A percentile compares a stretch with the other conserved stretches of the same genome.
Conservation (phyloP, 2,888 invertebrate species). For the Xiphydria camelus region DNA sequence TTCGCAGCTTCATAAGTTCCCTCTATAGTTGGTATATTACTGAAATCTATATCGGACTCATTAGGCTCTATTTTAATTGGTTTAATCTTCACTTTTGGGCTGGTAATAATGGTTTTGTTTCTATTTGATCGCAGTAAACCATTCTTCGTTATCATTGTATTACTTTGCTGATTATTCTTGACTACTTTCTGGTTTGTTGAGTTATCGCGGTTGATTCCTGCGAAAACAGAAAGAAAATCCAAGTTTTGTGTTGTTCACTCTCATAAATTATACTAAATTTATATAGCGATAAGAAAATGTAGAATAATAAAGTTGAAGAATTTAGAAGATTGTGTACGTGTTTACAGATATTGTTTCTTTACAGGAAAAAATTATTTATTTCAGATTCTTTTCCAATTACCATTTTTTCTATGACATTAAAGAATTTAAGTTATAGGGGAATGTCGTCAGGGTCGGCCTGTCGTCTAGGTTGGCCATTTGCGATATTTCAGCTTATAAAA, state of each 20-base stretch:
- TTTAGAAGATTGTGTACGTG: too few species aligned
- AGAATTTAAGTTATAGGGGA: too few species aligned
- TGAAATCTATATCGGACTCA: slow-evolving; percentile 50
- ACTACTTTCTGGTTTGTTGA: slow-evolving; percentile 26
- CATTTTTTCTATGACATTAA: too few species aligned
- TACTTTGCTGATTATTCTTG: slow-evolving; percentile 39
- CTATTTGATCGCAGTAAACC: slow-evolving; percentile 47
- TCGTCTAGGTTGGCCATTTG: too few species aligned
- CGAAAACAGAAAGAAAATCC: slow-evolving; percentile 6
- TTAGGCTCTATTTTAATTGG: slow-evolving; percentile 37
- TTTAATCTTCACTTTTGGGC: slow-evolving; percentile 35
- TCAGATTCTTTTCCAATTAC: too few species aligned
- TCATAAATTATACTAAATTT: background rate
- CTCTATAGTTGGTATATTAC: slow-evolving; percentile 52
- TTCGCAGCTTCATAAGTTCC: slow-evolving; percentile 52
- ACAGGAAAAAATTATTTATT: too few species aligned
- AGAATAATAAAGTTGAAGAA: background rate
- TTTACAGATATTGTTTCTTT: too few species aligned
- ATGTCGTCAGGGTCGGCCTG: too few species aligned
- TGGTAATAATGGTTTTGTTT: slow-evolving; percentile 44
- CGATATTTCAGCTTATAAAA: too few species aligned
- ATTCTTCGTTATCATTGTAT: slow-evolving; percentile 55
- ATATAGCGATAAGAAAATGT: background rate
- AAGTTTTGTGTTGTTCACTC: too few species aligned
- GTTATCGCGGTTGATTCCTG: slow-evolving; percentile 44